These are phyloP conservation scores for Rhynchotus rufescens DNA, from an alignment of 2,797 vertebrate species.

Conservation along the genomic window DNA sequence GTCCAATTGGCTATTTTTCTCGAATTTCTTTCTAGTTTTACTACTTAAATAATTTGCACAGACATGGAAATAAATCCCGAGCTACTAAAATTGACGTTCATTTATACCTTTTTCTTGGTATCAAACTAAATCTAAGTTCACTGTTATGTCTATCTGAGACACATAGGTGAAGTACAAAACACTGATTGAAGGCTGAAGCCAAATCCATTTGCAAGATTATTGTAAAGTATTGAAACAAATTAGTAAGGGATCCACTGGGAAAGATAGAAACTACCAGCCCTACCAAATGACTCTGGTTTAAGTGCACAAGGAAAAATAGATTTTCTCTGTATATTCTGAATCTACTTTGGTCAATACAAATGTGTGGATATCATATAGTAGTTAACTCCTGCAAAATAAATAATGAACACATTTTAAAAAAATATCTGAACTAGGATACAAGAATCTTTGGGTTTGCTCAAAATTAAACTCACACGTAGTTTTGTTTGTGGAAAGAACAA, in stretches of 20 bases:
- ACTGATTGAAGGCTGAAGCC: neutral
- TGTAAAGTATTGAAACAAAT: conserved; percentile 18
- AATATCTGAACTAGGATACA: neutral
- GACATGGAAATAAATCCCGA: neutral
- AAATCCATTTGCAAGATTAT: neutral
- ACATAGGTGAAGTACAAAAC: neutral
- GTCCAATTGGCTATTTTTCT: neutral
- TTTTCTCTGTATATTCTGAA: conserved; percentile 5
- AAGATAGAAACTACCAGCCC: conserved; percentile 12
- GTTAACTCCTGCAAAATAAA: neutral
- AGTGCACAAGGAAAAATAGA: neutral
- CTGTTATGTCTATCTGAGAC: neutral
- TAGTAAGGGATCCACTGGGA: neutral
- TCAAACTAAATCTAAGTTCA: neutral
- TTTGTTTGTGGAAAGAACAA: conserved; percentile 10
- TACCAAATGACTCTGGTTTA: conserved; percentile 23
- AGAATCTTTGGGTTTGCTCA: conserved; percentile 30
- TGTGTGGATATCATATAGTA: neutral
- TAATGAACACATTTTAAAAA: neutral
- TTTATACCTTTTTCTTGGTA: neutral
- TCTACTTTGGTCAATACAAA: neutral
- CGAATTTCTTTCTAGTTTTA: neutral
- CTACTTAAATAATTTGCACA: neutral
- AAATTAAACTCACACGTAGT: conserved; percentile 6
- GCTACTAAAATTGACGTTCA: neutral